phyloP scores from a whole-genome alignment of 2,797 vertebrate species.

The Enteromius treurensis region DNA sequence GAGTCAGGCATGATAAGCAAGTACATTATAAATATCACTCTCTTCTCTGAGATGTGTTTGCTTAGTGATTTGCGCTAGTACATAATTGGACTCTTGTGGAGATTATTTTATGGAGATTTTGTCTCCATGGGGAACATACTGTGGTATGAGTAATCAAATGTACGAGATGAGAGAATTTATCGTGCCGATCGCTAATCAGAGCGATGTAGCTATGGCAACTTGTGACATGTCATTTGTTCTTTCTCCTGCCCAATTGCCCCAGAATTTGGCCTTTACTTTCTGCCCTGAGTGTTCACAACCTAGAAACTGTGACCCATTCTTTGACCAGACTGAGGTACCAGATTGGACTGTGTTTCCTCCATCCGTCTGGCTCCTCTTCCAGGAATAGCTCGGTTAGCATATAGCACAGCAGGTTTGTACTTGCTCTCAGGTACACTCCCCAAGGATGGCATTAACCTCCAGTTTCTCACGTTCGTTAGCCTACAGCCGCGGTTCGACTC shows the following conservation, averaged over 20 bases:
- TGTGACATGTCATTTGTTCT: background rate
- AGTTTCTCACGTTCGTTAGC: constrained; percentile 61
- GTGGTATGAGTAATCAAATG: constrained; percentile 27
- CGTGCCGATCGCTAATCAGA: constrained; percentile 7
- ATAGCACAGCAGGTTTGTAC: constrained; percentile 15
- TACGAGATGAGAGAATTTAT: constrained; percentile 29
- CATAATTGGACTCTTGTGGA: constrained; percentile 40
- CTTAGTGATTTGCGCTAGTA: constrained; percentile 24
- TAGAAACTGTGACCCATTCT: constrained; percentile 29
- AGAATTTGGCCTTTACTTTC: background rate
- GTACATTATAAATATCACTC: constrained; percentile 15
- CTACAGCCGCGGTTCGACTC: constrained; percentile 29
- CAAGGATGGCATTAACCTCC: constrained; percentile 67
- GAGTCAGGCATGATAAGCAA: constrained; percentile 19
- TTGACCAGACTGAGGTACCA: background rate
- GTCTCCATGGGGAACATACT: constrained; percentile 24
- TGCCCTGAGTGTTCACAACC: background rate
- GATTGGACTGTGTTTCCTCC: constrained; percentile 17
- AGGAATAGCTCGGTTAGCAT: constrained; percentile 44
- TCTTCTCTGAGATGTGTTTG: background rate
- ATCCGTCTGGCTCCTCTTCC: constrained; percentile 2
- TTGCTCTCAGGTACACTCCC: constrained; percentile 66
- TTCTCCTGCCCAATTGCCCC: background rate
- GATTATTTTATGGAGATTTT: constrained; percentile 39
- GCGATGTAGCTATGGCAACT: background rate